Conservation (phyloP, 2,888 invertebrate genomes). For the Melinopterus prodromus region DNA sequence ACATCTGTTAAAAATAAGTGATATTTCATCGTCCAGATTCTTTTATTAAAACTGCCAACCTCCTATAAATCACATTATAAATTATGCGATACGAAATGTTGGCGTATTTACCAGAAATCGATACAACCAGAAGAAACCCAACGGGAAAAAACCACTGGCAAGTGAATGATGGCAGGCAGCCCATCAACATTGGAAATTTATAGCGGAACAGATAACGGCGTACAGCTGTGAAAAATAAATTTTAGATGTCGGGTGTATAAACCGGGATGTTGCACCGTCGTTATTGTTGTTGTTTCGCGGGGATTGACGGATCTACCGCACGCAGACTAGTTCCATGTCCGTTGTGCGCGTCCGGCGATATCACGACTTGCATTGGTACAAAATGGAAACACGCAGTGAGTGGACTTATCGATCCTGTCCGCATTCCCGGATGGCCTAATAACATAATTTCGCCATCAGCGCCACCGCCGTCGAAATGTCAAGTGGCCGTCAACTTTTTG, state of each 20-base stretch:
- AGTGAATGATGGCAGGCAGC: neutral
- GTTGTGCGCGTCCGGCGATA: neutral
- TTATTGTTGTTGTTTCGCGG: neutral
- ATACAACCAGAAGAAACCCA: neutral
- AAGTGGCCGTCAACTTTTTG: conserved; percentile 35
- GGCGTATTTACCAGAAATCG: neutral
- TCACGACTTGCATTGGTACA: neutral
- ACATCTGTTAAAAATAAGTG: too few relatives aligned
- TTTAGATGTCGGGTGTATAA: neutral
- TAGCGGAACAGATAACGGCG: neutral
- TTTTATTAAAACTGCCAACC: neutral
- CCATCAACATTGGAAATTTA: neutral
- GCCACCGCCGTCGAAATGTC: conserved; percentile 27
- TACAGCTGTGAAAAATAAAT: neutral
- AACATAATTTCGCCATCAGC: conserved; percentile 44
- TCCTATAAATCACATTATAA: neutral
- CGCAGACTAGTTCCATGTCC: neutral
- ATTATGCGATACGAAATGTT: neutral
- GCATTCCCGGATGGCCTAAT: conserved; percentile 46
- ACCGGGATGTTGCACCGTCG: neutral
- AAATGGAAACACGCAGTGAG: conserved; percentile 29
- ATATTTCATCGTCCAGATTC: neutral
- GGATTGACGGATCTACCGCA: neutral
- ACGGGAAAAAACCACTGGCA: neutral
- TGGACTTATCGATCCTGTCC: conserved; percentile 35